Evolutionary conservation across 2,113 vertebrate species (phyloP), one percentile per base, ranked within the genome.

Genomic region (Dunckerocampus dactyliophorus): DNA sequence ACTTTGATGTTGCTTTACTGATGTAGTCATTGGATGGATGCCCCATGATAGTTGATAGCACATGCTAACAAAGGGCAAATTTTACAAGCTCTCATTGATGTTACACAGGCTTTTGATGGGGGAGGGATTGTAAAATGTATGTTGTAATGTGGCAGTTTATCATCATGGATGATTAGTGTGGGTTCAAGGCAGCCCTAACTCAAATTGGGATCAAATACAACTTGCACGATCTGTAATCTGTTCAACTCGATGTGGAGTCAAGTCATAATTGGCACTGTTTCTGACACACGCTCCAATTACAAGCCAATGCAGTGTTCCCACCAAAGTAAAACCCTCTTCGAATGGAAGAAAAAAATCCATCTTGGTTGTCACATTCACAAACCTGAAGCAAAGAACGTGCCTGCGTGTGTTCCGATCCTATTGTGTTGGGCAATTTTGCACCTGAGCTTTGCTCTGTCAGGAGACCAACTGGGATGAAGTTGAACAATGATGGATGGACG

Each of bases 1-100:
- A 43, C 72, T 76, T 76, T 74, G 75, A 72, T 76, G 62, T 51
- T 61, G 46, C 50, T 28, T n/a, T 47, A 55, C 69, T 70, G 74
- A 57, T 62, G 66, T 59, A 28, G 42, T 31, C 45, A n/a, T 47
- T 57, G 47, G 50, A 64, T 56, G 47, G 19, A 39, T 49, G 48
- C 54, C 58, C 50, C n/a, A 31, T 60, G 50, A 63, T 67, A 54
- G 37, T 17, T 39, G 13, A 64, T 52, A 61, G 59, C 70, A 61
- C n/a, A 5, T 79, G 61, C 55, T 34, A 22, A 51, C 12, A 45
- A 46, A 63, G 74, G 50, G 48, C 65, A 47, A 68, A 59, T 76
- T 55, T 64, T 60, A 63, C 17, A 4, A 51, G 59, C 20, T 24
- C 31, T 53, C 39, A 60, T 20, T 50, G 31, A 63, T 50, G 50